Evolutionary conservation across 1,140 invertebrate species (phyloP), one percentile per base, ranked within the genome.

Genomic region (Nasonia vitripennis): DNA sequence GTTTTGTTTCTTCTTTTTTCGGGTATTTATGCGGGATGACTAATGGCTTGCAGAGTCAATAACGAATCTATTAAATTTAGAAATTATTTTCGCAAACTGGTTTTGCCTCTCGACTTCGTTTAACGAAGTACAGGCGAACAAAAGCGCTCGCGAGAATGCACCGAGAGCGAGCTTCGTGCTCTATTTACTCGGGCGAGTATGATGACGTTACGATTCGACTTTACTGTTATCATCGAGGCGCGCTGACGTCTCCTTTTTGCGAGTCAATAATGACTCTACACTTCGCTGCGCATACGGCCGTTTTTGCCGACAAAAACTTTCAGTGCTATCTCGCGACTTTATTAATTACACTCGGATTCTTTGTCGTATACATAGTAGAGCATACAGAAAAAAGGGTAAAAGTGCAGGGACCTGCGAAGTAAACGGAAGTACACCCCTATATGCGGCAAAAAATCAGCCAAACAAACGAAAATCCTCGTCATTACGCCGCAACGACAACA

Each of bases 241-340:
- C 23, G 34, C 23, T 71, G 4, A 2, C n/a, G 17, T 62, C 55
- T 31, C 27, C 7, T 73, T 73, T 84, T 84, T 84, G 48, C 62
- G 51, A 48, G 71, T 48, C 41, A 11, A 71, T 77, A 70, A 51
- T 84, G 82, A 84, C 82, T 84, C 41, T 77, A n/a, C 71, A 37
- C 14, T 48, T 34, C 2, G 31, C 14, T 82, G 14, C 9, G 9
- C 20, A 74, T n/a, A n/a, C 55, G 55, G 4, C 17, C 14, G 17
- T 62, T n/a, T 7, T 62, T n/a, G 55, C 20, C 4, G 20, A 62
- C 37, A 1, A 7, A 12, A 62, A 23, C 17, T 51, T n/a, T 62
- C 0, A 62, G 6, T 62, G 17, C 4, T 62, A 6, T 62, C 55
- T 62, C 17, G 20, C 55, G 55, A 7, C 3, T 62, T 62, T n/a